These are phyloP conservation scores for Timandra comae DNA, from an alignment of 2,888 invertebrate genomes.

Conservation along the genomic window DNA sequence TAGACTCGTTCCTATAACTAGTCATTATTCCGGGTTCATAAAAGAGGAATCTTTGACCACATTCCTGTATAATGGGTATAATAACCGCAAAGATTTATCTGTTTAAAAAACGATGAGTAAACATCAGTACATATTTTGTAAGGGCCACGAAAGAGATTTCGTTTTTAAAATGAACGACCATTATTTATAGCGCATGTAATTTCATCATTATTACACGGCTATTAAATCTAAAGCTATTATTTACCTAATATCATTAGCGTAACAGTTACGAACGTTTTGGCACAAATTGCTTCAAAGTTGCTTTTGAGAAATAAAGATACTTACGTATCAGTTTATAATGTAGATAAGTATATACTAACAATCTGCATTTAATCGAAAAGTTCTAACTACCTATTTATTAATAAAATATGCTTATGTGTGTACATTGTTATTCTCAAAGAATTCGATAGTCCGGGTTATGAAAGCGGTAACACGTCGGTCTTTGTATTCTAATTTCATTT, in stretches of 20 bases:
- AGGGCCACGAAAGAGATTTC: too few relatives aligned
- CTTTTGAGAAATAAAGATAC: slow-evolving; percentile 1
- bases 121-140: too few relatives aligned
- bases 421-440: slow-evolving; percentile 12
- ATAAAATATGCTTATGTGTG: slow-evolving; percentile 2
- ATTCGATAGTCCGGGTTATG: slow-evolving; percentile 20
- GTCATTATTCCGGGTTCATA: slow-evolving; percentile 1
- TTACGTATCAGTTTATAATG: background rate
- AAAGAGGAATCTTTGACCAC: slow-evolving; percentile 5
- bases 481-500: slow-evolving; percentile 33
- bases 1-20: slow-evolving; percentile 5
- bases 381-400: too few relatives aligned
- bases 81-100: too few relatives aligned
- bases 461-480: slow-evolving; percentile 19
- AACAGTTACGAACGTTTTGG: slow-evolving; percentile 14
- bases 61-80: slow-evolving; percentile 4
- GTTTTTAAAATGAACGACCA: too few relatives aligned
- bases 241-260: slow-evolving; percentile 13
- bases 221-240: slow-evolving; percentile 15
- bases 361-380: too few relatives aligned
- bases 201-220: slow-evolving; percentile 14
- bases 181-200: too few relatives aligned
- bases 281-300: slow-evolving; percentile 10
- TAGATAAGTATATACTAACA: too few relatives aligned
- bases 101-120: too few relatives aligned